A percentile compares a stretch with the other conserved stretches of the same genome.
Evolutionary conservation across 2,888 invertebrate species (phyloP).

Genomic region (Temnothorax rugatulus): DNA sequence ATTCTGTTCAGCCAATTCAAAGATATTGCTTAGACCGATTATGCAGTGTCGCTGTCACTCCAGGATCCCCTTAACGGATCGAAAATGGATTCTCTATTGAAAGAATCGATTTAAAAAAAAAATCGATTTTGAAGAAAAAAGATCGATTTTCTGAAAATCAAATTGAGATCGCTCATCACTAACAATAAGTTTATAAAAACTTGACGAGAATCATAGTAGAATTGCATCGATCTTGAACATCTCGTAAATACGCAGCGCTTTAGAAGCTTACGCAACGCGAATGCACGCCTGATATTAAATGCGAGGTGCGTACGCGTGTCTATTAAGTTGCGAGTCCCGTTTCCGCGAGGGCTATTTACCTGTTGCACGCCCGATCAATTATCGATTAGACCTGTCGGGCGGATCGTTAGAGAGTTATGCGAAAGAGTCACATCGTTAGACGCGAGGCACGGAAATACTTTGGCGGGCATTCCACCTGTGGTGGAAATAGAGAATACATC

Average conservation of each 20-base stretch:
- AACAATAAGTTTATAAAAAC: too few relatives aligned
- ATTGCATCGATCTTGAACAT: constrained; percentile 31
- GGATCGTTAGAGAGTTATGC: constrained; percentile 42
- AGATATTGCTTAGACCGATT: too few relatives aligned
- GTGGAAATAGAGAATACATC: constrained; percentile 17
- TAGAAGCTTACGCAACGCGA: not conserved
- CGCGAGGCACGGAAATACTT: not conserved
- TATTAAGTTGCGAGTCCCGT: constrained; percentile 51
- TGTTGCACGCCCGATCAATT: constrained; percentile 53
- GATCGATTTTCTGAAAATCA: too few relatives aligned
- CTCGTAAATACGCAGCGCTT: constrained; percentile 41
- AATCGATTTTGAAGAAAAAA: too few relatives aligned
- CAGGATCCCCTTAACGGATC: too few relatives aligned
- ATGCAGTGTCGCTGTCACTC: too few relatives aligned
- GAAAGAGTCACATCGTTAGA: constrained; percentile 17
- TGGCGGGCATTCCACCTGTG: not conserved
- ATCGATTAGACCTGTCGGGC: constrained; percentile 41
- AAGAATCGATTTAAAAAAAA: too few relatives aligned
- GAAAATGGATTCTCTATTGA: too few relatives aligned
- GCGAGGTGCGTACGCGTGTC: constrained; percentile 25
- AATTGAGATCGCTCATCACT: too few relatives aligned
- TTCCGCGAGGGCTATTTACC: constrained; percentile 45
- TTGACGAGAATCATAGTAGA: too few relatives aligned
- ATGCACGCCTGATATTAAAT: constrained; percentile 21
- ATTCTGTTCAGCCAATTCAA: too few relatives aligned